Conservation (phyloP, 30 jellyfish, hydroid and myxozoan species). For the Cassiopea xamachana region DNA sequence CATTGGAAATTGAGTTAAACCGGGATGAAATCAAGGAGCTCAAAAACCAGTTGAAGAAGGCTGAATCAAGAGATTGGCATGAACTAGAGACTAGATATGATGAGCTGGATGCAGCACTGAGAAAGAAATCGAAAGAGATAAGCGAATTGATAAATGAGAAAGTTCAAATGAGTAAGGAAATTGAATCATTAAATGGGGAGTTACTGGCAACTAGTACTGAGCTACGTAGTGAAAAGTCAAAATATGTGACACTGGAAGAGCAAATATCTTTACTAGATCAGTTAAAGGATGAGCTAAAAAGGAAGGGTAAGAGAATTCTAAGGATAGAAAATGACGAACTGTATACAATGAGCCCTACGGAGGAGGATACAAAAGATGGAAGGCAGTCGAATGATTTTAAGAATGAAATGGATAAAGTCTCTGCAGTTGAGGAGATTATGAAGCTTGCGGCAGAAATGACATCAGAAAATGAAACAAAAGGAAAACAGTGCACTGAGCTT, state of each 20-base stretch:
- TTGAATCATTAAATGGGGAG: not conserved
- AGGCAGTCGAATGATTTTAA: slow-evolving; percentile 35
- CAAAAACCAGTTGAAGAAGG: slow-evolving; percentile 3
- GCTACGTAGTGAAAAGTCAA: slow-evolving; percentile 11
- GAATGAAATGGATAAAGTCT: slow-evolving; percentile 56
- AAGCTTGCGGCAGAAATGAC: slow-evolving; percentile 63
- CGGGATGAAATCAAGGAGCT: slow-evolving; percentile 12
- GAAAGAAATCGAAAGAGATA: slow-evolving; percentile 4
- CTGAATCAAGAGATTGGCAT: slow-evolving; percentile 2
- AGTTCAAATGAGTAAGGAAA: not conserved
- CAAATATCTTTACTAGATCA: slow-evolving; percentile 21
- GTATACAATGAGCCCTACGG: slow-evolving; percentile 21
- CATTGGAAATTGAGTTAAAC: slow-evolving; percentile 21
- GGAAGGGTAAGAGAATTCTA: slow-evolving; percentile 38
- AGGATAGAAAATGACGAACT: slow-evolving; percentile 38
- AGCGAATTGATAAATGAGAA: not conserved
- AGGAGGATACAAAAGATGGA: not conserved
- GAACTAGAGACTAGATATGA: slow-evolving; percentile 3
- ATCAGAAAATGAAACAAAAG: slow-evolving; percentile 46
- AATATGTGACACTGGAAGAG: slow-evolving; percentile 1
- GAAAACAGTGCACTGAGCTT: slow-evolving; percentile 12
- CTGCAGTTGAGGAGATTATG: slow-evolving; percentile 66
- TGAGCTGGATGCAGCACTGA: not conserved
- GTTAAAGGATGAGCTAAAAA: slow-evolving; percentile 33
- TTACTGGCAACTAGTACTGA: not conserved